phyloP scores from a whole-genome alignment of 1,140 invertebrate species.

The Drosophila athabasca region DNA sequence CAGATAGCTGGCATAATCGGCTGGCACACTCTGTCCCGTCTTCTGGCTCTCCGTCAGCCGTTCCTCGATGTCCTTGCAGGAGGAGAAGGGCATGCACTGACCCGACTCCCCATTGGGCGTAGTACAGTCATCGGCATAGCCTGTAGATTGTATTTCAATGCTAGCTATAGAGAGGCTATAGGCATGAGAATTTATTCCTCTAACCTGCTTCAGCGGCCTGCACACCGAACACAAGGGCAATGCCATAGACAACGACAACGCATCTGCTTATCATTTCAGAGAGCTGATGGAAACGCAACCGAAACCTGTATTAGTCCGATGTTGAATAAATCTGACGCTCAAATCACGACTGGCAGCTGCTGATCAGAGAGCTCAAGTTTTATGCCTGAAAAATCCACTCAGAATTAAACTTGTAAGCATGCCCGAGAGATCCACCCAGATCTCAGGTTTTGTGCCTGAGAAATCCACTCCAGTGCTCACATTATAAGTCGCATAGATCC shows the following conservation, averaged over 20 bases:
- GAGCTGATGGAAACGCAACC: constrained; percentile 10
- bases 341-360: constrained; percentile 53
- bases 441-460: not conserved
- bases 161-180: constrained; percentile 21
- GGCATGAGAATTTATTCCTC: constrained; percentile 38
- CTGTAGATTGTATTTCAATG: constrained; percentile 49
- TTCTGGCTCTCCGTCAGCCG: constrained; percentile 38
- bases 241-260: constrained; percentile 21
- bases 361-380: constrained; percentile 34
- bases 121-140: constrained; percentile 57
- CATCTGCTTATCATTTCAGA: constrained; percentile 43
- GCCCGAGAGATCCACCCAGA: not conserved
- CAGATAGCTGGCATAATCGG: constrained; percentile 55
- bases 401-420: too few species aligned
- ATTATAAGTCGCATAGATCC: not conserved
- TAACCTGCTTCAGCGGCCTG: constrained; percentile 52
- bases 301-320: constrained; percentile 23
- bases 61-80: constrained; percentile 60
- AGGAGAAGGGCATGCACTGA: constrained; percentile 58
- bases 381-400: constrained; percentile 21
- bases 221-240: constrained; percentile 38
- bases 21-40: constrained; percentile 22
- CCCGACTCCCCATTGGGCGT: constrained; percentile 55
- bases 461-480: not conserved
- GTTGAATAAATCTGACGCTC: constrained; percentile 26